Percentiles rank a stretch among this genome's conserved stretches.
Evolutionary conservation across 2,797 vertebrate genomes (phyloP).

Genomic region (Melanotaenia maccullochi): DNA sequence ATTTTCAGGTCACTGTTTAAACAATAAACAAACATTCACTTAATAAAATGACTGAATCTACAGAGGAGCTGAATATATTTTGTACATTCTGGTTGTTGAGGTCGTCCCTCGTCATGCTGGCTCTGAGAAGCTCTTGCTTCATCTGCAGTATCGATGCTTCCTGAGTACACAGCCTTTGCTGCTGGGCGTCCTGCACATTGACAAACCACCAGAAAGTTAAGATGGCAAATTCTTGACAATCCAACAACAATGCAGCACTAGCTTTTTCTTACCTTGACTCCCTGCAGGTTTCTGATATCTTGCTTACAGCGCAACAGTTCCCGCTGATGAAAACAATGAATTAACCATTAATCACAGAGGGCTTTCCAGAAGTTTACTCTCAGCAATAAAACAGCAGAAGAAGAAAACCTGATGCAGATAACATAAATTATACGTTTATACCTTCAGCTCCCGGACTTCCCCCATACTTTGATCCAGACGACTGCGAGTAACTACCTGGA

Average conservation of each 20-base stretch:
- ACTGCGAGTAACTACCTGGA: constrained; percentile 90
- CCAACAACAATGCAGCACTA: not conserved
- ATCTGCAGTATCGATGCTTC: constrained; percentile 94
- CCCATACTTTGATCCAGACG: constrained; percentile 96
- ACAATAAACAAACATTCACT: not conserved
- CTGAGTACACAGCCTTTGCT: constrained; percentile 91
- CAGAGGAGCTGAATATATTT: constrained; percentile 1
- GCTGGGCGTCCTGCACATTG: constrained; percentile 89
- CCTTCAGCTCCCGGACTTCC: constrained; percentile 94
- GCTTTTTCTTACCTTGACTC: constrained; percentile 88
- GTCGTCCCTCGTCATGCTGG: constrained; percentile 92
- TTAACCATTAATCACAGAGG: constrained; percentile 42
- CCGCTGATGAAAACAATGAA: constrained; percentile 81
- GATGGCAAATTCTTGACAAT: not conserved
- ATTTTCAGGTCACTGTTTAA: not conserved
- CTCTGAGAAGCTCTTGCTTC: constrained; percentile 94
- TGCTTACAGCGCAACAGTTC: constrained; percentile 93
- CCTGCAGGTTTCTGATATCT: constrained; percentile 93
- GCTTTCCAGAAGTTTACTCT: not conserved
- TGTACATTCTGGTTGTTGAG: constrained; percentile 91
- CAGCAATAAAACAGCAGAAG: not conserved
- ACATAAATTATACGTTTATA: constrained; percentile 45
- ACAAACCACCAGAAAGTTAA: constrained; percentile 23
- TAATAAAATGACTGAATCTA: not conserved
- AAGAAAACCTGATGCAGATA: not conserved